Base-by-base conservation (phyloP, 2,888 invertebrate species). In the Lasiommata megera region DNA sequence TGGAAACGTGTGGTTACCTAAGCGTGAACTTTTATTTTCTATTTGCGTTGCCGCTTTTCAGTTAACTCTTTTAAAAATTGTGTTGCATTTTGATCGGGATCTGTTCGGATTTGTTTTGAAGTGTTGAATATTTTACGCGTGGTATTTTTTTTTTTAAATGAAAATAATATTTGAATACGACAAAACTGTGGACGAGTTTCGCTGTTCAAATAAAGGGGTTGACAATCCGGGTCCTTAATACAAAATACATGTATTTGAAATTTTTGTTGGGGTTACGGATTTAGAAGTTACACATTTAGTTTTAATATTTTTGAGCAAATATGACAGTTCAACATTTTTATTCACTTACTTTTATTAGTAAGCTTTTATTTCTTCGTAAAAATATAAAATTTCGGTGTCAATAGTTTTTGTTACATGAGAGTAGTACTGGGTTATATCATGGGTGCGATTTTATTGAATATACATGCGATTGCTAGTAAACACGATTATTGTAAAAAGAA, bases 21-120 rank as follows among this genome's bases (percentile, higher is more conserved):
- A 59, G 55, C 59, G 59, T 59, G 51, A 55, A 40, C 43, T 51
- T 58, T 56, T 54, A 48, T 54, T 54, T 58, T 54, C 36, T 55
- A 51, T 59, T 58, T 50, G 50, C 17, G 43, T 54, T 51, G 31
- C 41, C 56, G 44, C 46, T 55, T 54, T 56, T 51, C 51, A 46
- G 36, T 55, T 44, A 54, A 40, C 34, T 54, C 36, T 54, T 58
- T 50, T 40, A 41, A 41, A 31, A 53, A 23, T 50, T 43, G 36
- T 38, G 28, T 60, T 41, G 78, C 68, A 52, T 41, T 41, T 9
- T 17, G 9, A 17, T 31, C 8, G 8, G 12, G 12, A 28, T 16
- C 51, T 23, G 23, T 23, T 16, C 18, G 29, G 16, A 40, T 51
- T 36, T 36, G 36, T 37, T 48, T 18, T 48, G 36, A 48, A 37